Conservation (phyloP, 1,140 invertebrate species). For the Eriosoma lanigerum region DNA sequence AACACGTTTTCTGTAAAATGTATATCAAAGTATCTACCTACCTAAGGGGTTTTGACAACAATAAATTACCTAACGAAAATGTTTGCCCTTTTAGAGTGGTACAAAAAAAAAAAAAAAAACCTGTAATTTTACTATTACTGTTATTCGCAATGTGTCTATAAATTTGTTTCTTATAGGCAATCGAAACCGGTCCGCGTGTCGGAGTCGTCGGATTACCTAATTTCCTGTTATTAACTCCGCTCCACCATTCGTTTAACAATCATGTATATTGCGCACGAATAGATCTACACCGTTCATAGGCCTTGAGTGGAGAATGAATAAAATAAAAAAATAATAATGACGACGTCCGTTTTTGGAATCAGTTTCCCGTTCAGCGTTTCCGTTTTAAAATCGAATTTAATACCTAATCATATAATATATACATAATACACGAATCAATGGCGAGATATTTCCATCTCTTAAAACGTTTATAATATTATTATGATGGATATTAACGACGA, state of each 20-base stretch:
- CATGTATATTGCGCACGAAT: conserved; percentile 32
- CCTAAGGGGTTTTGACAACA: conserved; percentile 2
- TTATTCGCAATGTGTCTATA: conserved; percentile 34
- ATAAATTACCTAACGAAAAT: conserved; percentile 5
- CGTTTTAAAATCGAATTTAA: conserved; percentile 43
- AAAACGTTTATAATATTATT: too few species aligned
- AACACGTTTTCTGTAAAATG: not conserved
- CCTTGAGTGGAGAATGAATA: conserved; percentile 33
- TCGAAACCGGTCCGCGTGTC: conserved; percentile 44
- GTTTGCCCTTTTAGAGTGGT: not conserved
- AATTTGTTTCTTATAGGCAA: conserved; percentile 42
- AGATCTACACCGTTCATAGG: conserved; percentile 7
- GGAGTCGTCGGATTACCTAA: conserved; percentile 44
- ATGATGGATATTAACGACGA: too few species aligned
- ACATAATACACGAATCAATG: not conserved
- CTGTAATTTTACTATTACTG: conserved; percentile 28
- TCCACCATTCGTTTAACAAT: conserved; percentile 43
- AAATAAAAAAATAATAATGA: conserved; percentile 31
- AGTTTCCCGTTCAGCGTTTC: conserved; percentile 28
- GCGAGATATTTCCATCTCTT: not conserved
- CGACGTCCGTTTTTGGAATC: conserved; percentile 48
- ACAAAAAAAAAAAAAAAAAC: not conserved
- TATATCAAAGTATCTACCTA: not conserved
- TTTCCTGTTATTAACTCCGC: conserved; percentile 49
- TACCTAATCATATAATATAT: too few species aligned